Base-by-base conservation (phyloP, 2,797 vertebrate genomes). In the Gallinago stenura region DNA sequence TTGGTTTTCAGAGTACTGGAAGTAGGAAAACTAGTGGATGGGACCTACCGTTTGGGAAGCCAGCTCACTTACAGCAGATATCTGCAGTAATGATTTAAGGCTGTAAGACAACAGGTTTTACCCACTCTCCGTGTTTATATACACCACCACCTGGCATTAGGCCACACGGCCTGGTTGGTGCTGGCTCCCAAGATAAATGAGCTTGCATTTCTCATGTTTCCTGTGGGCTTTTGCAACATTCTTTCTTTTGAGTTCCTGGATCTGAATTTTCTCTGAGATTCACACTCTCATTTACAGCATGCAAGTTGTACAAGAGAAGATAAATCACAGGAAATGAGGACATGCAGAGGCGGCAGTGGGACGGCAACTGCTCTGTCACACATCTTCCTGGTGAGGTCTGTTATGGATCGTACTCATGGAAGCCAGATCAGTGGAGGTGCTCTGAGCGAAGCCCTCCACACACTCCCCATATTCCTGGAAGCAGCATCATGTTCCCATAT, bases 161-260 rank as follows among this genome's bases (percentile, higher is more conserved):
- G 14, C n/a, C 54, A 72, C 7, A 1, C 2, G 43, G 10, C 15
- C 35, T 12, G 1, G 12, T 1, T 54, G 20, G 20, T 16, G 5
- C 18, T 1, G 8, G 13, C 48, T 77, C 54, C 54, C 85, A 58
- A 45, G 9, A 71, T 24, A 89, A 69, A 82, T 15, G 33, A 41
- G 21, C 69, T 83, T 41, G 18, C 8, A 4, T 35, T 41, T 58
- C 46, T 83, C n/a, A 46, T 15, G 17, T 80, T 87, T 66, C 26
- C 46, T 31, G 25, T 50, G 56, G 2, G 2, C 46, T 94, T 62
- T 60, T 43, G 3, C 83, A 92, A 39, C 24, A 7, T 21, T 45
- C 62, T 73, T 48, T 70, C 33, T 10, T 46, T 78, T 10, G 20
- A 93, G 33, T 89, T 82, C 53, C 28, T 15, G 50, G 41, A 61